Base-by-base conservation (phyloP, 2,888 invertebrate genomes). In the Tiphia femorata region DNA sequence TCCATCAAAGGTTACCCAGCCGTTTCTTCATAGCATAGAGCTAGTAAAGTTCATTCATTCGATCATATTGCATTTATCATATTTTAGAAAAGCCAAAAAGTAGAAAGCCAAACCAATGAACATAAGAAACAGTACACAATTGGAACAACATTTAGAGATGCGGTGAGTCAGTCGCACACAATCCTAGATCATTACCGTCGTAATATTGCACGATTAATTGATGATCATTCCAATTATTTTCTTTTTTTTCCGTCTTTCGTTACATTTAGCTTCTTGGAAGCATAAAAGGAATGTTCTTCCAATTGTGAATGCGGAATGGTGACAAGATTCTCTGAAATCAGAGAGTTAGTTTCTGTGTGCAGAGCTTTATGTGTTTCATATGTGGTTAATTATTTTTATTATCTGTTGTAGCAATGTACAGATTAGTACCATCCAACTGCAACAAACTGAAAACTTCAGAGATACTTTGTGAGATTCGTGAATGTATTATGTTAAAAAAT, bases 41-140 rank as follows among this genome's bases (percentile, higher is more conserved):
- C 61, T 49, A 57, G 64, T 64, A 55, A 44, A 58, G 57, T 62
- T 49, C 66, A 68, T 62, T 64, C 76, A 75, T 73, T 70, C 79
- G 77, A 81, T 82, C 81, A 82, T 75, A 72, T 78, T 75, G 76
- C 82, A 82, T 83, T 81, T 80, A 72, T 82, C 80, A 79, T 80
- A 79, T 83, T 83, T 81, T 82, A 83, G 83, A 83, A 83, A 83
- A 83, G 77, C 82, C 82, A 83, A 83, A 83, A 83, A 83, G 81
- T 83, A 83, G 81, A 83, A 82, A 82, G 80, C 77, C 80, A 82
- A 75, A 78, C 74, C 76, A 80, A 78, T 75, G 80, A 82, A 78
- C 77, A 69, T 74, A 80, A 77, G 79, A 80, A 78, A 78, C 71
- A 68, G 74, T 77, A 81, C 80, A 82, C 83, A 83, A 83, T 83